Evolutionary conservation across 2,113 vertebrate genomes (phyloP), one percentile per base, ranked within the genome.

Genomic region (Sardina pilchardus): DNA sequence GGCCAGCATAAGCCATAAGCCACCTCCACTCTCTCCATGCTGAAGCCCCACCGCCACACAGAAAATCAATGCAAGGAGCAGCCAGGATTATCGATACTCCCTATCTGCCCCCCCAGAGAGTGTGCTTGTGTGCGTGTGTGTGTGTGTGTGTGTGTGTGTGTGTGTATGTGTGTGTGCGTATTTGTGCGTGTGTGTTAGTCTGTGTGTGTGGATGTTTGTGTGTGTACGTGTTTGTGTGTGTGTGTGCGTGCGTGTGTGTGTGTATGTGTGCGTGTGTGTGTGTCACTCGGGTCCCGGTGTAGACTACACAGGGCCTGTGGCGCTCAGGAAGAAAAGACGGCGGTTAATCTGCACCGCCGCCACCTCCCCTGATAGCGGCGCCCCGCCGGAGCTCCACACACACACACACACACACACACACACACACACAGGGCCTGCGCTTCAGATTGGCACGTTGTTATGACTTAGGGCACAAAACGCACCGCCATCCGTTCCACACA

Each of bases 301-400:
- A 94, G 94, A 94, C 94, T 89, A 93, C 91, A 94, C 94, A 93
- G 90, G 85, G 90, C 88, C 90, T 88, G 9, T 90, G 87, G 90
- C 87, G 87, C 85, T 83, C 85, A 81, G 91, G 86, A 30, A 92
- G 90, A 89, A 89, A 87, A 91, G 92, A 87, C 86, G 91, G 82
- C 82, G 87, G 90, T 91, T 93, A 92, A 93, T 93, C 93, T 91
- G 71, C 42, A 9, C 63, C 63, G 26, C 26, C 63, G 63, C 7
- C 63, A 10, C 26, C 63, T 26, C 7, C 50, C 81, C 50, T 50
- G 87, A 86, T 56, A 90, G 89, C 87, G 83, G 87, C 53, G 71
- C 75, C 5, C 82, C 80, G 50, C 85, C 6, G 59, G 43, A 85
- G 39, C 80, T 83, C 86, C 26, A 34, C 63, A 71, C 63, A 71